Evolutionary conservation across 1,140 invertebrate species (phyloP).

Genomic region (Stratiolaelaps scimitus): DNA sequence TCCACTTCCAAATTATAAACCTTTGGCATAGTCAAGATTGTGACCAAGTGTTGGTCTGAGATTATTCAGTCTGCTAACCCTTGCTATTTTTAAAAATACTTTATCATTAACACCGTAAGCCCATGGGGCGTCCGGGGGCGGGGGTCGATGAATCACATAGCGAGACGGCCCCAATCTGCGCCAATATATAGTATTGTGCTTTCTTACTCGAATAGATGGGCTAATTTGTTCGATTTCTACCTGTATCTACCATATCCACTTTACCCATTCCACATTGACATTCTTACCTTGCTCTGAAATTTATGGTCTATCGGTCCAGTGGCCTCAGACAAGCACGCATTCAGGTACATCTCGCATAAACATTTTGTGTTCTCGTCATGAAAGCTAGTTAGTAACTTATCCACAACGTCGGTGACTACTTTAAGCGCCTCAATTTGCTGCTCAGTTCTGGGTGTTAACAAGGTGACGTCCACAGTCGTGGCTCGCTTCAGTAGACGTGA

Average conservation of each 20-base stretch:
- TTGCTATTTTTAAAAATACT: too few relatives aligned
- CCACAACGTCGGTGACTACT: slow-evolving; percentile 7
- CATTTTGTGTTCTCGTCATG: not conserved
- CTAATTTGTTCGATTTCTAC: not conserved
- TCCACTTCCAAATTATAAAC: too few relatives aligned
- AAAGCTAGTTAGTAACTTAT: slow-evolving; percentile 12
- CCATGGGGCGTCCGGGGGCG: too few relatives aligned
- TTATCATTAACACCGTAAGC: too few relatives aligned
- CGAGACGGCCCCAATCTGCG: too few relatives aligned
- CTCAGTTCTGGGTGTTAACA: slow-evolving; percentile 6
- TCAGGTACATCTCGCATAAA: slow-evolving; percentile 7
- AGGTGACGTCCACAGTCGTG: slow-evolving; percentile 18
- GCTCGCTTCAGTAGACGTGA: not conserved
- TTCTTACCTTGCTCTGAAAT: slow-evolving; percentile 25
- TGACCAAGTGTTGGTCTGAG: too few relatives aligned
- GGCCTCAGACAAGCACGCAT: slow-evolving; percentile 10
- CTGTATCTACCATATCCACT: not conserved
- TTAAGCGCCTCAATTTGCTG: not conserved
- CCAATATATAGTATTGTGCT: too few relatives aligned
- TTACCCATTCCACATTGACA: not conserved
- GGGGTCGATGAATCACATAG: too few relatives aligned
- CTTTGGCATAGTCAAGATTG: too few relatives aligned
- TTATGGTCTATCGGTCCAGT: slow-evolving; percentile 16
- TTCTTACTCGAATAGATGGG: too few relatives aligned
- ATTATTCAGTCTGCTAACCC: too few relatives aligned